These are phyloP conservation scores for Balaeniceps rex DNA, from an alignment of 2,113 vertebrate genomes.

Conservation along the genomic window DNA sequence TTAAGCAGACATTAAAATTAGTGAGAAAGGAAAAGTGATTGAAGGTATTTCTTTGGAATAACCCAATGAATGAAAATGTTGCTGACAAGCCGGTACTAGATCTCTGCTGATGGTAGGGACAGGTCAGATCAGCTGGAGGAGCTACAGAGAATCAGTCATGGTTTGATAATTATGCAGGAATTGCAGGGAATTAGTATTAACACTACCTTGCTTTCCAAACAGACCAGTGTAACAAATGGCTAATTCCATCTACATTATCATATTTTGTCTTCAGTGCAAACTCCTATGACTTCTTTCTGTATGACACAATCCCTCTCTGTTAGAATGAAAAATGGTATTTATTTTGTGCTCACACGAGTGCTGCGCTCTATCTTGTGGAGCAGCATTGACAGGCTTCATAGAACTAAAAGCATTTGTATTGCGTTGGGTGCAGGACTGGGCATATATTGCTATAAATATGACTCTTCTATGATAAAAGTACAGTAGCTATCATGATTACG, in stretches of 20 bases:
- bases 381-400: background rate
- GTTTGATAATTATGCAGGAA: background rate
- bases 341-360: background rate
- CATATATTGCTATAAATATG: background rate
- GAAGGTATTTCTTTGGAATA: background rate
- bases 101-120: background rate
- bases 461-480: background rate
- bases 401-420: accelerated
- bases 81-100: background rate
- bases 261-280: background rate
- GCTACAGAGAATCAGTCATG: background rate
- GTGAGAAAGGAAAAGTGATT: background rate
- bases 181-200: background rate
- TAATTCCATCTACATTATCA: background rate
- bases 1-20: background rate
- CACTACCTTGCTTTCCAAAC: background rate
- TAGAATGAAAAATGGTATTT: background rate
- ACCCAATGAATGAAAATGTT: background rate
- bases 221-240: accelerated
- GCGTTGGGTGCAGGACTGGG: background rate
- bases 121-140: background rate
- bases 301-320: too few species aligned
- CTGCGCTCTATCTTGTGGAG: accelerated
- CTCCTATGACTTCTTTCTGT: background rate
- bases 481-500: background rate